Percentiles rank a stretch among this genome's conserved stretches.
These are phyloP conservation scores for Cochlearius cochlearius DNA, from an alignment of 2,113 vertebrate genomes.

Conservation along the genomic window DNA sequence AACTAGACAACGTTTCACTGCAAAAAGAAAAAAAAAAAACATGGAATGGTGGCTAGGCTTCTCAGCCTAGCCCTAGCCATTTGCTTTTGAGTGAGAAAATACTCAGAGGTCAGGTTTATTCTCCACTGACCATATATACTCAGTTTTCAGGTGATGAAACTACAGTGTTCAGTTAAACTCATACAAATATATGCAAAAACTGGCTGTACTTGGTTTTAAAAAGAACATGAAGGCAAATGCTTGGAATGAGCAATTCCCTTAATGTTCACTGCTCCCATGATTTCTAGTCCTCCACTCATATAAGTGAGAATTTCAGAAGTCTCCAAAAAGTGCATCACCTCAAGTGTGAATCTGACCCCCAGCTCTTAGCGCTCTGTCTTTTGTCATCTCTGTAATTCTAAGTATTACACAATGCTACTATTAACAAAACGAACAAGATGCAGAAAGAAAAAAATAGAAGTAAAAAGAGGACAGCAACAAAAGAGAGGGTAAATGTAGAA, in stretches of 20 bases:
- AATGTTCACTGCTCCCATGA: neutral
- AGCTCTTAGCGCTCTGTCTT: neutral
- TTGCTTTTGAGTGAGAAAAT: neutral
- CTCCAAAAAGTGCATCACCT: neutral
- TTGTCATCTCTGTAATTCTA: neutral
- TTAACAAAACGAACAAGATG: neutral
- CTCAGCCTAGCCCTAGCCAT: neutral
- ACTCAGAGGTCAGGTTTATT: neutral
- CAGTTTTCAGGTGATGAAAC: neutral
- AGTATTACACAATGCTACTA: neutral
- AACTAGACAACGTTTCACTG: neutral
- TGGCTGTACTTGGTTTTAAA: neutral
- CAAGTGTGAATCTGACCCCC: neutral
- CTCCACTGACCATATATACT: neutral
- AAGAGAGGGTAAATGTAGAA: neutral
- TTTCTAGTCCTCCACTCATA: neutral
- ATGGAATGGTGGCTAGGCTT: neutral
- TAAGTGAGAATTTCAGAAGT: neutral
- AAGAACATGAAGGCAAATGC: neutral
- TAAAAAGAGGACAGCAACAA: neutral
- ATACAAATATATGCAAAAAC: neutral
- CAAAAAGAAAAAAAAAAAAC: neutral
- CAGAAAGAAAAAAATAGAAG: neutral
- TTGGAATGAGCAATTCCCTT: neutral
- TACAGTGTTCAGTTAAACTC: neutral